Conservation (phyloP, 1,140 invertebrate genomes). For the Brachionus manjavacas region DNA sequence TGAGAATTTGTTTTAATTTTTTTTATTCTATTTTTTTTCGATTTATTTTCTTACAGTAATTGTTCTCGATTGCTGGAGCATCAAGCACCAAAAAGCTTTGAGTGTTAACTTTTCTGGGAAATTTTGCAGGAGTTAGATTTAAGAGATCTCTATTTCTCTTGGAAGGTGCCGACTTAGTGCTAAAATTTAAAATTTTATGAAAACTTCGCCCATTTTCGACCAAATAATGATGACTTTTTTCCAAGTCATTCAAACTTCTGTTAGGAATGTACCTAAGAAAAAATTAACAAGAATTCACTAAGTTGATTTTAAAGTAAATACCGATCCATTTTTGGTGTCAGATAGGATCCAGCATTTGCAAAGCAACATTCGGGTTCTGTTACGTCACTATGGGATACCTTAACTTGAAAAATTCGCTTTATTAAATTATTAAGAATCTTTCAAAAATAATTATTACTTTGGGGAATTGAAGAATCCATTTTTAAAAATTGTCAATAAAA, state of each 20-base stretch:
- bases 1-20: background rate
- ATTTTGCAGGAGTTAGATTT: background rate
- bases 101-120: slow-evolving; percentile 49
- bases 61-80: slow-evolving; percentile 90
- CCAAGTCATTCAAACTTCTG: slow-evolving; percentile 11
- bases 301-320: background rate
- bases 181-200: slow-evolving; percentile 11
- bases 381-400: background rate
- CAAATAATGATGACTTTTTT: slow-evolving; percentile 21
- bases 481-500: background rate
- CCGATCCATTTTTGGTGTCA: background rate
- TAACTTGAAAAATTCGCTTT: background rate
- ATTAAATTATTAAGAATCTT: no score
- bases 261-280: slow-evolving; percentile 25
- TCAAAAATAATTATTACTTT: background rate
- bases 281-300: background rate
- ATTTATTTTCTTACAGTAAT: slow-evolving; percentile 72
- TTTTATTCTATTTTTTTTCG: no score
- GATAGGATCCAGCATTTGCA: background rate
- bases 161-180: background rate
- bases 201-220: background rate
- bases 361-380: background rate
- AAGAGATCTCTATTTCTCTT: background rate
- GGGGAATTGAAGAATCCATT: background rate
- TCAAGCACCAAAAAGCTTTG: slow-evolving; percentile 87